Conservation (phyloP, 2,888 invertebrate species). For the Petrophora chlorosata region DNA sequence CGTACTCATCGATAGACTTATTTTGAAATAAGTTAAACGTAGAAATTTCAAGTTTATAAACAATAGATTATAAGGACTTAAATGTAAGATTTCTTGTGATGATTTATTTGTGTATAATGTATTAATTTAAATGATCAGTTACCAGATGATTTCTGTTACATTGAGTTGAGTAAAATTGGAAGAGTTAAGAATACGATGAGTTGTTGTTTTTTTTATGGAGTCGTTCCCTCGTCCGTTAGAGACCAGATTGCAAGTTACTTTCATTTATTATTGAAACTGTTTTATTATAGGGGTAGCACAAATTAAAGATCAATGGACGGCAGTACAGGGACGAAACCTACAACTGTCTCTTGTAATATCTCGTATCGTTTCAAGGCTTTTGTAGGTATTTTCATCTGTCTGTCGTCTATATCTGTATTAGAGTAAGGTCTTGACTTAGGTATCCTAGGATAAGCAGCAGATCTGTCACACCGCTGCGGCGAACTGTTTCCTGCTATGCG, state of each 20-base stretch:
- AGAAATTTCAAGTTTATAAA: constrained; percentile 73
- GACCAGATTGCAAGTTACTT: constrained; percentile 38
- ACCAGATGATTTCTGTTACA: constrained; percentile 78
- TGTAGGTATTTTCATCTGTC: constrained; percentile 27
- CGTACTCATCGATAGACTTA: constrained; percentile 75
- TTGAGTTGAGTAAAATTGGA: constrained; percentile 79
- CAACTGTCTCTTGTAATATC: not conserved
- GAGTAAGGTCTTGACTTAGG: constrained; percentile 67
- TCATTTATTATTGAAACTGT: constrained; percentile 50
- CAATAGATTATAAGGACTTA: constrained; percentile 63
- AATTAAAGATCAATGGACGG: constrained; percentile 54
- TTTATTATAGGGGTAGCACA: constrained; percentile 67
- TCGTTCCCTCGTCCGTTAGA: constrained; percentile 62
- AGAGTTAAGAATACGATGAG: constrained; percentile 68
- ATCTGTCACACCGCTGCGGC: constrained; percentile 76
- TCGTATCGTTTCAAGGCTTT: constrained; percentile 10
- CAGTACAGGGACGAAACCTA: constrained; percentile 41
- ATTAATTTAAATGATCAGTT: constrained; percentile 79
- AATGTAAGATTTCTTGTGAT: constrained; percentile 71
- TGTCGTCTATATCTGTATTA: constrained; percentile 39
- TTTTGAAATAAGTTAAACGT: constrained; percentile 76
- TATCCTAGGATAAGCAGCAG: constrained; percentile 74
- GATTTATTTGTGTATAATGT: constrained; percentile 74
- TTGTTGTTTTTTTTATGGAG: constrained; percentile 74
- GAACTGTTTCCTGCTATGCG: constrained; percentile 65